A percentile compares a stretch with the other conserved stretches of the same genome.
These are phyloP conservation scores for Diachrysia chrysitis DNA, from an alignment of 2,888 invertebrate genomes.

Conservation along the genomic window DNA sequence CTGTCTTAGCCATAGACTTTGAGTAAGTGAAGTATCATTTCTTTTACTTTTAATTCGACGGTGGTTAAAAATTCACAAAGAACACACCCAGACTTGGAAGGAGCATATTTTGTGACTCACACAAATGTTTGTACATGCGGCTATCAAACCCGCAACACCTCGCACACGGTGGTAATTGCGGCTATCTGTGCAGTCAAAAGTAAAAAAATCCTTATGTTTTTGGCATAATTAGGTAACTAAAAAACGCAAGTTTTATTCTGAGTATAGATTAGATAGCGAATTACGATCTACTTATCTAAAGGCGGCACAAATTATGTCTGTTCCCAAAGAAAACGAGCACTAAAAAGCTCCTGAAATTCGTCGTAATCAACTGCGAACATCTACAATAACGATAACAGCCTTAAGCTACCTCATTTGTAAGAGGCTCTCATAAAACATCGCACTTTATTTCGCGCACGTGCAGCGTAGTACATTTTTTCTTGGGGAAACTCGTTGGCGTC, in stretches of 20 bases:
- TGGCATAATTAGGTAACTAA: too few relatives aligned
- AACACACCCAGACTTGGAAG: too few relatives aligned
- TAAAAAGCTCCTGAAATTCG: slow-evolving; percentile 22
- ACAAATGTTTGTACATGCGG: too few relatives aligned
- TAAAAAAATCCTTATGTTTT: too few relatives aligned
- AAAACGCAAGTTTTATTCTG: not conserved
- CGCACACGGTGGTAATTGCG: too few relatives aligned
- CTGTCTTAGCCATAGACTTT: not conserved
- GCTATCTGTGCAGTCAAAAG: too few relatives aligned
- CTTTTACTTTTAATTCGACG: too few relatives aligned
- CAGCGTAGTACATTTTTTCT: slow-evolving; percentile 76
- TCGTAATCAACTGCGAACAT: slow-evolving; percentile 36
- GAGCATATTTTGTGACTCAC: too few relatives aligned
- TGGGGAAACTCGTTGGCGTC: slow-evolving; percentile 64
- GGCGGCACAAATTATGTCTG: not conserved
- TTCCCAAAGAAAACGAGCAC: not conserved
- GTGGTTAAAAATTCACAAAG: too few relatives aligned
- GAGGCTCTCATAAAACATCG: slow-evolving; percentile 71
- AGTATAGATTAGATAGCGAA: not conserved
- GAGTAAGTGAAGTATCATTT: not conserved
- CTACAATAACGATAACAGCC: slow-evolving; percentile 60
- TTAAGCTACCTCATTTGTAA: slow-evolving; percentile 61
- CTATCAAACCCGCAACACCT: too few relatives aligned
- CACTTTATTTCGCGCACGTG: slow-evolving; percentile 80
- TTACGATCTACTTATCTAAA: not conserved